Evolutionary conservation across 2,797 vertebrate species (phyloP).

Genomic region (Siniperca scherzeri): DNA sequence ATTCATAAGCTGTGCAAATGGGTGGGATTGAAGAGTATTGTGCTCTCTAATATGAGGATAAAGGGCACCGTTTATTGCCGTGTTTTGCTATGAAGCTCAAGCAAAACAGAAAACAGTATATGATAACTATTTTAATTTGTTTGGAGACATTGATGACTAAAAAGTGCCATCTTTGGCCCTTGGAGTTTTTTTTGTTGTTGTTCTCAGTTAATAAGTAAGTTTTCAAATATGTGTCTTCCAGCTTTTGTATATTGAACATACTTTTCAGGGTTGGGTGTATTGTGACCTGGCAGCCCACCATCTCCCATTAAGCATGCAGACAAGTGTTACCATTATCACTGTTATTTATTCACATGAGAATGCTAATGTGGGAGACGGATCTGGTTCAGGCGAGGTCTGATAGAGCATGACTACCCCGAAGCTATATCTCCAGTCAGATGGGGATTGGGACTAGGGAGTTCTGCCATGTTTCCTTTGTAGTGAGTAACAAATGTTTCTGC

Average conservation of each 20-base stretch:
- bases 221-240: constrained; percentile 47
- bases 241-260: constrained; percentile 42
- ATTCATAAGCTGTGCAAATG: constrained; percentile 74
- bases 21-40: constrained; percentile 66
- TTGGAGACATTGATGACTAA: constrained; percentile 46
- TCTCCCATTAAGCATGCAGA: constrained; percentile 57
- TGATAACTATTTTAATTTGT: constrained; percentile 56
- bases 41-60: constrained; percentile 65
- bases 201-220: constrained; percentile 34
- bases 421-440: constrained; percentile 71
- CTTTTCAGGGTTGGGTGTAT: constrained; percentile 45
- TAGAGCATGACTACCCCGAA: constrained; percentile 66
- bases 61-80: constrained; percentile 67
- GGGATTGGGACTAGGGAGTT: constrained; percentile 71
- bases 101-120: constrained; percentile 47
- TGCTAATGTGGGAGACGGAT: constrained; percentile 67
- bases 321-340: constrained; percentile 49
- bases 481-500: constrained; percentile 77
- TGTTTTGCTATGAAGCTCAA: constrained; percentile 59
- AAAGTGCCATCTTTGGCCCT: constrained; percentile 36
- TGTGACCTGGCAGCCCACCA: constrained; percentile 60
- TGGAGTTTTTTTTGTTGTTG: neutral
- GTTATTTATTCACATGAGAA: constrained; percentile 70
- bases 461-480: constrained; percentile 75
- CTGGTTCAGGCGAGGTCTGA: constrained; percentile 63